phyloP scores from a whole-genome alignment of 1,140 invertebrate genomes.

The Aradophagus sp. region DNA sequence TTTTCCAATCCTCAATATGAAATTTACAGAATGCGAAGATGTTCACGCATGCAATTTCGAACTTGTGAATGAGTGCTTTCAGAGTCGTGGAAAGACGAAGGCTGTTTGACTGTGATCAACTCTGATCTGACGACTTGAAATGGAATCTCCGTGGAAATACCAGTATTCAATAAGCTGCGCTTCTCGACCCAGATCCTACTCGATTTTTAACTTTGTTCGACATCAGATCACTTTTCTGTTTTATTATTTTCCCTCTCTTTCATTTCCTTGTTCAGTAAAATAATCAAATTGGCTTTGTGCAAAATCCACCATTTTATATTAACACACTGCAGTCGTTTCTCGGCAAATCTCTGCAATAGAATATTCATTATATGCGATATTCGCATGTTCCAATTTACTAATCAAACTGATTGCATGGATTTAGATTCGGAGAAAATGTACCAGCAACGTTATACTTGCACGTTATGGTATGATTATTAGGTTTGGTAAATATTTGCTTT shows the following conservation, averaged over 20 bases:
- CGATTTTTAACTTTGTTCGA: constrained; percentile 50
- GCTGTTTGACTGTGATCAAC: constrained; percentile 51
- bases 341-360: constrained; percentile 17
- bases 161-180: constrained; percentile 53
- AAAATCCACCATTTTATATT: constrained; percentile 32
- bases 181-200: constrained; percentile 46
- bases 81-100: constrained; percentile 28
- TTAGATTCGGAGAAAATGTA: constrained; percentile 31
- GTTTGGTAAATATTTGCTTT: no score
- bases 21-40: constrained; percentile 7
- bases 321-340: constrained; percentile 21
- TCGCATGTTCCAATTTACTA: constrained; percentile 16
- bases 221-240: constrained; percentile 37
- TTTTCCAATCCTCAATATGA: neutral
- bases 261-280: constrained; percentile 27
- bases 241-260: constrained; percentile 38
- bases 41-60: constrained; percentile 37
- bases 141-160: constrained; percentile 54
- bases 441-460: constrained; percentile 12
- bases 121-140: constrained; percentile 52
- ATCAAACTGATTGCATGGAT: constrained; percentile 45
- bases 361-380: constrained; percentile 25
- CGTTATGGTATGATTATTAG: constrained; percentile 31
- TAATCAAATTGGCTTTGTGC: constrained; percentile 24
- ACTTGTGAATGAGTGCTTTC: constrained; percentile 47